A percentile compares a stretch with the other conserved stretches of the same genome.
phyloP scores from a whole-genome alignment of 2,888 invertebrate species.

The Lithophane semibrunnea region DNA sequence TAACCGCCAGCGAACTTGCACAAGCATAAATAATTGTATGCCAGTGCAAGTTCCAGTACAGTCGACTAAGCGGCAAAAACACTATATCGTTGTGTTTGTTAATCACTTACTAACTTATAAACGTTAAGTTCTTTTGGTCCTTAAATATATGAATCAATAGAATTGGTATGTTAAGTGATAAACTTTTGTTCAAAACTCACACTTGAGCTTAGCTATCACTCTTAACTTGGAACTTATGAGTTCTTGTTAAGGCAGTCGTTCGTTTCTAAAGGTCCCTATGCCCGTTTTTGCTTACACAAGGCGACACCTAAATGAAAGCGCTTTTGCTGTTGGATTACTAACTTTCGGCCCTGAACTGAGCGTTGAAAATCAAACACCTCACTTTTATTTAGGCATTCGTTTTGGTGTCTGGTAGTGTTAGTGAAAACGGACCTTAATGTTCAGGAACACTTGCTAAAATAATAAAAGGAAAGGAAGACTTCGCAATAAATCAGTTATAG shows the following conservation, averaged over 20 bases:
- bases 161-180: slow-evolving; percentile 43
- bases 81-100: slow-evolving; percentile 3
- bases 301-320: neutral
- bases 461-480: neutral
- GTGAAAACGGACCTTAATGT: neutral
- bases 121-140: slow-evolving; percentile 18
- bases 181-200: slow-evolving; percentile 46
- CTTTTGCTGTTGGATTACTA: neutral
- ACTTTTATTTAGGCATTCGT: neutral
- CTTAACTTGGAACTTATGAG: slow-evolving; percentile 18
- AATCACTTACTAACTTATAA: slow-evolving; percentile 46
- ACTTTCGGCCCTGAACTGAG: neutral
- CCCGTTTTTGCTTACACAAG: neutral
- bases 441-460: neutral
- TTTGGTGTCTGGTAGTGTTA: neutral
- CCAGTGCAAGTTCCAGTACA: neutral
- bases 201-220: slow-evolving; percentile 21
- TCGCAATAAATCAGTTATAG: neutral
- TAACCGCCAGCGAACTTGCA: neutral
- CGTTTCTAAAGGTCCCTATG: neutral
- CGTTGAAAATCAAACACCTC: neutral
- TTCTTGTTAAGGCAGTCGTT: slow-evolving; percentile 33
- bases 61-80: neutral
- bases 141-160: slow-evolving; percentile 35
- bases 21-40: slow-evolving; percentile 20